Conservation (phyloP, 2,797 vertebrate genomes). For the Amblyraja radiata region DNA sequence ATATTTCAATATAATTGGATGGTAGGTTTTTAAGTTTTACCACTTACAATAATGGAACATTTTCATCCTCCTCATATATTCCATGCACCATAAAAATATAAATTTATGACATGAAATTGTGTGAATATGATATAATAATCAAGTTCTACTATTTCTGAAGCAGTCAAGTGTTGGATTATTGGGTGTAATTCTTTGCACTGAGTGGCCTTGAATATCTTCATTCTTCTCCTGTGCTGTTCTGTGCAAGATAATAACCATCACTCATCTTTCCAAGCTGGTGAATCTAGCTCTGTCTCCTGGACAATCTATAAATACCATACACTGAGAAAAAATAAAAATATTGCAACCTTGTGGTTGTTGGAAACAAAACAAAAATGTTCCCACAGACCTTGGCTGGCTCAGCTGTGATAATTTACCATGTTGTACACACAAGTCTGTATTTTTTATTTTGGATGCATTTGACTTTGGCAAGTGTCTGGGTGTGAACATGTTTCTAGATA, state of each 20-base stretch:
- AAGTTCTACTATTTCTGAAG: neutral
- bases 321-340: neutral
- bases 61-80: neutral
- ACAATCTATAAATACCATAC: neutral
- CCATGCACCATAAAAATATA: neutral
- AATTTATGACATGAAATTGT: neutral
- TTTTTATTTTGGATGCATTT: neutral
- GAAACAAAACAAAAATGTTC: slow-evolving; percentile 27
- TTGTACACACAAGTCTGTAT: neutral
- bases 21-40: too few relatives aligned
- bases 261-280: neutral
- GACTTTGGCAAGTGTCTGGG: neutral
- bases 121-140: neutral
- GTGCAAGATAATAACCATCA: neutral
- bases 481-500: neutral
- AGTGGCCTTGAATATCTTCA: neutral
- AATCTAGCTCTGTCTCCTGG: neutral
- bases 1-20: too few relatives aligned
- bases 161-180: neutral
- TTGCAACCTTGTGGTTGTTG: slow-evolving; percentile 4
- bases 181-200: neutral
- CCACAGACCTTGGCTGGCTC: slow-evolving; percentile 5
- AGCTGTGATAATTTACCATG: neutral
- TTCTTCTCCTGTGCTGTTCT: neutral
- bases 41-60: too few relatives aligned